phyloP scores from a whole-genome alignment of 2,888 invertebrate species.

The Rhyacophila evoluta region DNA sequence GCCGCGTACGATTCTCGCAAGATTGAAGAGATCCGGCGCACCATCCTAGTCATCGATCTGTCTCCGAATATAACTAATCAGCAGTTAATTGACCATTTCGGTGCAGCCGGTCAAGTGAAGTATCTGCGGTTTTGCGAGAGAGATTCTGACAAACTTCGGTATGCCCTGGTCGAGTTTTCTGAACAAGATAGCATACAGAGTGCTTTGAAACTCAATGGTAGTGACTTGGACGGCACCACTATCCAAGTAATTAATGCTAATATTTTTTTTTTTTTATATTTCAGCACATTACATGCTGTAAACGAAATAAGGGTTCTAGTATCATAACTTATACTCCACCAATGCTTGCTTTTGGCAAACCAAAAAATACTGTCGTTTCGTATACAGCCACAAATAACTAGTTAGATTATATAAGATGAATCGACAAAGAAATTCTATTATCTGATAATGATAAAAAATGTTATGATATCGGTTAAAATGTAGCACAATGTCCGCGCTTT shows the following conservation, averaged over 20 bases:
- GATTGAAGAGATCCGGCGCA: conserved; percentile 96
- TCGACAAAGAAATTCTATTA: too few relatives aligned
- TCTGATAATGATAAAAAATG: background rate
- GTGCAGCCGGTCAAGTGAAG: conserved; percentile 92
- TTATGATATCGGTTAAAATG: background rate
- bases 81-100: conserved; percentile 90
- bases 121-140: conserved; percentile 93
- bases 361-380: too few relatives aligned
- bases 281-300: too few relatives aligned
- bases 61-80: conserved; percentile 79
- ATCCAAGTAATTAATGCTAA: conserved; percentile 70
- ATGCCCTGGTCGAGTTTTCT: conserved; percentile 92
- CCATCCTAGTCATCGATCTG: conserved; percentile 87
- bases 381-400: too few relatives aligned
- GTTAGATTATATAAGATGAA: too few relatives aligned
- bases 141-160: conserved; percentile 80
- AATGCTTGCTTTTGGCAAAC: too few relatives aligned
- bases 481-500: too few relatives aligned
- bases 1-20: conserved; percentile 88
- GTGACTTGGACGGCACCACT: conserved; percentile 78
- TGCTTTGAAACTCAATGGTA: conserved; percentile 88
- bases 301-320: too few relatives aligned
- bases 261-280: too few relatives aligned
- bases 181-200: conserved; percentile 91
- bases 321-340: too few relatives aligned